These are phyloP conservation scores for Heliothis virescens DNA, from an alignment of 1,140 invertebrate genomes.

Conservation along the genomic window DNA sequence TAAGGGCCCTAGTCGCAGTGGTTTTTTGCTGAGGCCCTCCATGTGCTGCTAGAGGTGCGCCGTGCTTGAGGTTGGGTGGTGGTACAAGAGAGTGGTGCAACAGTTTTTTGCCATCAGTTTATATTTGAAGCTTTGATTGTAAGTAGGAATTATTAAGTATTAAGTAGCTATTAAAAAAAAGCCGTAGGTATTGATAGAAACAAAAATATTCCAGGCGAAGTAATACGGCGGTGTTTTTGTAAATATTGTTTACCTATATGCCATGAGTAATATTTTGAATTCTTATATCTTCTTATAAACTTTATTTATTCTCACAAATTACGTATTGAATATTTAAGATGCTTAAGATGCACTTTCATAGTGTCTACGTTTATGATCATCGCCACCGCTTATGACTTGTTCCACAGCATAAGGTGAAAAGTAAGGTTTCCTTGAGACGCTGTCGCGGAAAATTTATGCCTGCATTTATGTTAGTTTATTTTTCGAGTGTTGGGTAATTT, in stretches of 20 bases:
- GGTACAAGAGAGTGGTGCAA: slow-evolving; percentile 50
- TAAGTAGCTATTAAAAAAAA: no score
- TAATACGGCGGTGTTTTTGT: no score
- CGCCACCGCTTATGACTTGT: slow-evolving; percentile 44
- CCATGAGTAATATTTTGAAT: no score
- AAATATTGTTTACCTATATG: no score
- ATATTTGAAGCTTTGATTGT: no score
- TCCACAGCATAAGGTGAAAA: slow-evolving; percentile 61
- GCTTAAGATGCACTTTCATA: no score
- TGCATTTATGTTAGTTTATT: slow-evolving; percentile 82
- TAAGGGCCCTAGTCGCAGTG: slow-evolving; percentile 76
- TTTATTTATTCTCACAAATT: neutral
- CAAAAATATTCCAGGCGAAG: no score
- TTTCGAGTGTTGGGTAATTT: slow-evolving; percentile 80
- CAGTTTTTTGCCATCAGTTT: neutral
- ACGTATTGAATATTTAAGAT: neutral
- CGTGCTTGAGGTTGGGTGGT: slow-evolving; percentile 67
- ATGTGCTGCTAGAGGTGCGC: slow-evolving; percentile 64
- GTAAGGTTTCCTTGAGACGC: slow-evolving; percentile 77
- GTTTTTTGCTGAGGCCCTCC: slow-evolving; percentile 69
- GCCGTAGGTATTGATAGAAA: no score
- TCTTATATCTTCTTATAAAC: neutral
- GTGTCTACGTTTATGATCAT: neutral
- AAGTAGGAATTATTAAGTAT: neutral
- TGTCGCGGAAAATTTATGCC: slow-evolving; percentile 77